phyloP scores from a whole-genome alignment of 2,888 invertebrate genomes.

The Polyommatus icarus region DNA sequence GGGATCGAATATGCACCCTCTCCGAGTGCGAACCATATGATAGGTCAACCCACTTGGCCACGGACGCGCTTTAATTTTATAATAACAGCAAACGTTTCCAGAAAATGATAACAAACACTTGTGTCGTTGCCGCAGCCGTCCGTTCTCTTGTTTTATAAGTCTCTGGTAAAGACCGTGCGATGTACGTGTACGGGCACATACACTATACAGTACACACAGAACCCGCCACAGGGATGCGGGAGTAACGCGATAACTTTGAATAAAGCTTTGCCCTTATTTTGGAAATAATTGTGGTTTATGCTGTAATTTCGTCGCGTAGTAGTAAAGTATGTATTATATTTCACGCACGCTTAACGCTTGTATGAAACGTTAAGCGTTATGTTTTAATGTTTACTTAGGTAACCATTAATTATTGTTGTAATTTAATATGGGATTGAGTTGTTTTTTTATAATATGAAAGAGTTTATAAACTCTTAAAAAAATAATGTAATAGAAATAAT shows the following conservation, averaged over 20 bases:
- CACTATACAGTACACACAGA: background rate
- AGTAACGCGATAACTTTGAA: conserved; percentile 42
- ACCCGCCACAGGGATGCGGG: conserved; percentile 38
- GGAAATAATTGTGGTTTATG: conserved; percentile 72
- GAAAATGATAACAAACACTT: background rate
- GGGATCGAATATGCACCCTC: too few species aligned
- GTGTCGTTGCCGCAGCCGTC: background rate
- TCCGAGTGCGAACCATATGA: too few species aligned
- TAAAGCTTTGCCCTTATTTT: conserved; percentile 55
- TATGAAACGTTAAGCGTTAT: background rate
- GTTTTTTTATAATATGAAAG: background rate
- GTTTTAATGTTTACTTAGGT: background rate
- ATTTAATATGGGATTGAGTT: background rate
- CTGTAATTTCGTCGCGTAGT: conserved; percentile 66
- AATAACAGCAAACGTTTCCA: too few species aligned
- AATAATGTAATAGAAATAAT: too few species aligned
- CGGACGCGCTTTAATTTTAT: too few species aligned
- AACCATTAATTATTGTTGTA: background rate
- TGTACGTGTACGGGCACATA: background rate
- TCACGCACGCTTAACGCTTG: conserved; percentile 46
- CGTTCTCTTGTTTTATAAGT: background rate
- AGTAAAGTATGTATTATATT: conserved; percentile 62
- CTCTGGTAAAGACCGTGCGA: background rate
- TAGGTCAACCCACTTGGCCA: too few species aligned
- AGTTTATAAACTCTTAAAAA: too few species aligned